Evolutionary conservation across 2,797 vertebrate species (phyloP), one percentile per base, ranked within the genome.

Genomic region (Sebastes reedi): DNA sequence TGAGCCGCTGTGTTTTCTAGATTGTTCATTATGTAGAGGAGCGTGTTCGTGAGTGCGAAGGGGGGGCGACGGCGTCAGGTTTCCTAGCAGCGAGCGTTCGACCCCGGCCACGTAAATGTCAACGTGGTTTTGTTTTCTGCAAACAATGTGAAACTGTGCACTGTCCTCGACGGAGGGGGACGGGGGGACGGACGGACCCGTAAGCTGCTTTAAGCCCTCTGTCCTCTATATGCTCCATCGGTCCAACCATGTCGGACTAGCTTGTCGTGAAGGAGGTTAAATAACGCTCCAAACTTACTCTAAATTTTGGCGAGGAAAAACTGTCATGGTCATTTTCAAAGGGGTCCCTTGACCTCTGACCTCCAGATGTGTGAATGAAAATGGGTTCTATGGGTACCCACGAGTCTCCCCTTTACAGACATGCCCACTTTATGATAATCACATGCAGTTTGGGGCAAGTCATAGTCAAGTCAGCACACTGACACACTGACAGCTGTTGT

Each of bases 61-160:
- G 36, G 13, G 29, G 59, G 86, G 68, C 80, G 62, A 32, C 14
- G 60, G 91, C 85, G 72, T 92, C 82, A 6, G 71, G 86, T 93
- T 92, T 87, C 91, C 84, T 50, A 50, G 70, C 58, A 32, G 81
- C 56, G 59, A 72, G 85, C 69, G 70, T 86, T 71, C 72, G 81
- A 93, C 92, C 91, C 80, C 55, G 32, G 69, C 76, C 72, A 74
- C 25, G 78, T 87, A 95, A 96, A 95, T 95, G 95, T 95, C 95
- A 95, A 4, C 84, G 34, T 79, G 93, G 91, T 93, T 95, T 94
- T 95, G 91, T 95, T 94, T 94, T 94, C 84, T 88, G 88, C 88
- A 89, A 88, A 95, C 94, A 93, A 94, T 94, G 92, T 92, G 87
- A 93, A 94, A 91, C 93, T 86, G 76, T 82, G 87, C 85, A 58